Conservation (phyloP, 2,113 vertebrate species). For the Xiphophorus hellerii region DNA sequence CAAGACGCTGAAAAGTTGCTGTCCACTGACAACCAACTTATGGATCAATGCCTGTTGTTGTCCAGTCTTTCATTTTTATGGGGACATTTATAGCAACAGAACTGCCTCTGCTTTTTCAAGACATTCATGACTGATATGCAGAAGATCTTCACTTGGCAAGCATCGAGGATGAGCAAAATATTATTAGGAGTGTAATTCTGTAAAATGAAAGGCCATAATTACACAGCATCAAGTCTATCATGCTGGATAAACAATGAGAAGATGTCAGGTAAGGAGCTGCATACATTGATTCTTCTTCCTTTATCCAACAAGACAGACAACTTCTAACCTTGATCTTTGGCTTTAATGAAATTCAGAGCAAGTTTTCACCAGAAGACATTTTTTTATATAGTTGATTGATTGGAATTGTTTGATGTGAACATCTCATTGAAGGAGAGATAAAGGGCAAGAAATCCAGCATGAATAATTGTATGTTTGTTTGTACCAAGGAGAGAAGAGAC, state of each 20-base stretch:
- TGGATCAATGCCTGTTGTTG: not conserved
- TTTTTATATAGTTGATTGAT: too few relatives aligned
- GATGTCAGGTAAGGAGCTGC: too few relatives aligned
- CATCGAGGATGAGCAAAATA: not conserved
- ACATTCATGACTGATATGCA: not conserved
- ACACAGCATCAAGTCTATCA: not conserved
- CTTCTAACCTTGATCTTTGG: too few relatives aligned
- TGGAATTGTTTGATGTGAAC: conserved; percentile 50
- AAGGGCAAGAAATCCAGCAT: conserved; percentile 25
- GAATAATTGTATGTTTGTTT: conserved; percentile 14
- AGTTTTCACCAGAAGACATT: too few relatives aligned
- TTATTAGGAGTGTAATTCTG: not conserved
- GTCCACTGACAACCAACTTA: not conserved
- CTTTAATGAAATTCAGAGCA: too few relatives aligned
- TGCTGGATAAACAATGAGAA: not conserved
- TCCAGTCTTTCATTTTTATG: not conserved
- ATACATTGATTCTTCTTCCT: too few relatives aligned
- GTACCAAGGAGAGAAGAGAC: not conserved
- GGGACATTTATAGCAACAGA: not conserved
- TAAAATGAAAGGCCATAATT: not conserved
- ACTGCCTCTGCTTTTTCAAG: not conserved
- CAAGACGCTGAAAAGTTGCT: too few relatives aligned
- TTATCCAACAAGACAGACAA: too few relatives aligned
- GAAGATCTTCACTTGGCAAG: not conserved
- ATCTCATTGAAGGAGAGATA: conserved; percentile 48